phyloP scores from a whole-genome alignment of 2,797 vertebrate species.

The Danio kyathit region DNA sequence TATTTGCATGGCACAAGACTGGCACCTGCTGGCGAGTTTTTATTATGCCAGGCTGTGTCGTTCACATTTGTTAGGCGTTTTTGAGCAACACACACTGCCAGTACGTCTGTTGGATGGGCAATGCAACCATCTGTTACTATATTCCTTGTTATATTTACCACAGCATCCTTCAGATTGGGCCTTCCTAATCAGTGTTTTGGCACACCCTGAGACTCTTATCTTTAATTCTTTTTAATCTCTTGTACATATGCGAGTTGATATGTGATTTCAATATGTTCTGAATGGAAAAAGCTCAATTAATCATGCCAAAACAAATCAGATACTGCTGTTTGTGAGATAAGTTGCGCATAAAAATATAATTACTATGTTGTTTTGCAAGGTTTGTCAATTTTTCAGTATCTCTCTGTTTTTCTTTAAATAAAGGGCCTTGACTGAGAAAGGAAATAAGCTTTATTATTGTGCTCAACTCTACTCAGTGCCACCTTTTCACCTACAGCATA shows the following conservation, averaged over 20 bases:
- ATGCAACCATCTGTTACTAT: slow-evolving; percentile 59
- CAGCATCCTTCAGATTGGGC: slow-evolving; percentile 25
- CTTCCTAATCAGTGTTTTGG: slow-evolving; percentile 40
- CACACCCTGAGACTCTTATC: slow-evolving; percentile 20
- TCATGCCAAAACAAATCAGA: neutral
- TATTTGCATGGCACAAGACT: slow-evolving; percentile 18
- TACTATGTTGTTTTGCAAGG: neutral
- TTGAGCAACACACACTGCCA: slow-evolving; percentile 41
- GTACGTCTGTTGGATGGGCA: slow-evolving; percentile 52
- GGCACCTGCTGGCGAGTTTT: slow-evolving; percentile 48
- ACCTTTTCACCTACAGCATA: neutral
- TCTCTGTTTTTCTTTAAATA: no score
- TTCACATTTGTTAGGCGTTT: slow-evolving; percentile 40
- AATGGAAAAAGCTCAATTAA: neutral
- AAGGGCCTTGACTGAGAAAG: neutral
- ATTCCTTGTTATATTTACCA: slow-evolving; percentile 50
- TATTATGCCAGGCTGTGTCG: neutral
- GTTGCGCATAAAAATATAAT: neutral
- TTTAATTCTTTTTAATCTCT: neutral
- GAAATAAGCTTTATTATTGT: slow-evolving; percentile 26
- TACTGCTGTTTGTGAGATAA: neutral
- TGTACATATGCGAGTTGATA: slow-evolving; percentile 10
- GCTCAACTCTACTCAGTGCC: neutral
- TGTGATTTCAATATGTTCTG: slow-evolving; percentile 1
- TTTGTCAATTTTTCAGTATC: neutral